Conservation (phyloP, 1,140 invertebrate genomes). For the Leptopilina clavipes region DNA sequence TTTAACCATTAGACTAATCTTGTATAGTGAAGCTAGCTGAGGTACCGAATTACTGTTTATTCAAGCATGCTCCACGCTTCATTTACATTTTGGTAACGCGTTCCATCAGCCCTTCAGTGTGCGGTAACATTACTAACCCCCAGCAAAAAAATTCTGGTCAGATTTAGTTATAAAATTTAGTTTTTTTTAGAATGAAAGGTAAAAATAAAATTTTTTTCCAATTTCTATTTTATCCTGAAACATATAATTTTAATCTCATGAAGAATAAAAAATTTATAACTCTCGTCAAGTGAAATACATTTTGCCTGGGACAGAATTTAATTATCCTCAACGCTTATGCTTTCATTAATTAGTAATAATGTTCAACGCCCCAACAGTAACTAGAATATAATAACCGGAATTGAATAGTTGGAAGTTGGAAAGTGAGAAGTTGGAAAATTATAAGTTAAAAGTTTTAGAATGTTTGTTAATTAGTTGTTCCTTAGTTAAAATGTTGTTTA, state of each 20-base stretch:
- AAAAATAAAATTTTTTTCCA: neutral
- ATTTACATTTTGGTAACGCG: slow-evolving; percentile 70
- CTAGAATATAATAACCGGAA: neutral
- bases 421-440: neutral
- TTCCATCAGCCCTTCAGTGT: slow-evolving; percentile 38
- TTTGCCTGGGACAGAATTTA: neutral
- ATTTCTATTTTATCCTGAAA: neutral
- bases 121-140: slow-evolving; percentile 29
- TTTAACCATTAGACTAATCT: slow-evolving; percentile 19
- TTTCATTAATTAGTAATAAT: neutral
- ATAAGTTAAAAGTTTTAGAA: neutral
- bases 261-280: neutral
- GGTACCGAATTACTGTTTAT: slow-evolving; percentile 64
- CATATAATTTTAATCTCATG: neutral
- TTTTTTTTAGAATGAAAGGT: no score
- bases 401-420: neutral
- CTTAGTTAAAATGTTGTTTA: neutral
- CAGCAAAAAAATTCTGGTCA: slow-evolving; percentile 4
- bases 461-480: neutral
- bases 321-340: neutral
- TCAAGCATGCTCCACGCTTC: slow-evolving; percentile 65
- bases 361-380: slow-evolving; percentile 2
- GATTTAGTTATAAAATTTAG: neutral
- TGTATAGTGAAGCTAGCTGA: slow-evolving; percentile 16
- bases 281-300: neutral